Evolutionary conservation across 2,888 invertebrate species (phyloP), one percentile per base, ranked within the genome.

Genomic region (Zhuqinia jingwanae): DNA sequence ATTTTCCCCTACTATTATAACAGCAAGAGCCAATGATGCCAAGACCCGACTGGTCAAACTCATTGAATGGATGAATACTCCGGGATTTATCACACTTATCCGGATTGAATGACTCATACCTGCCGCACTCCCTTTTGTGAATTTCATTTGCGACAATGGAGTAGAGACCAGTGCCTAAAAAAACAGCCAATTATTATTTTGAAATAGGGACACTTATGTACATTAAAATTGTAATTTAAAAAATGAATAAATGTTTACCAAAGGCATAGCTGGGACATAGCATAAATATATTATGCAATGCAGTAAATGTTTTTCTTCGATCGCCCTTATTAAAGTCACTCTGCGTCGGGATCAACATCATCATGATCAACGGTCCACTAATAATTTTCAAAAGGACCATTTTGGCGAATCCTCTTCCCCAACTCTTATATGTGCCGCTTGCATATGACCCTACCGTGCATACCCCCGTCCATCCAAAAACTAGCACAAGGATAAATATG

Each of bases 211-310:
- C n/a, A n/a, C n/a, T n/a, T n/a, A n/a, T n/a, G n/a, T n/a, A n/a
- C n/a, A n/a, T n/a, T n/a, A n/a, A n/a, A n/a, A n/a, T n/a, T n/a
- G n/a, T n/a, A n/a, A n/a, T n/a, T n/a, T n/a, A 6, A 50, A 20
- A 76, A n/a, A 17, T 36, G n/a, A n/a, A n/a, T 17, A 27, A 27
- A 25, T 30, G 17, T 15, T 10, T 63, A 76, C 82, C 84, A 84
- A 77, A 68, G 17, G 76, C n/a, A 42, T 87, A 87, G 50, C 68
- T 68, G 0, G 87, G 87, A 8, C 84, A 85, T 22, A 84, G 27
- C 75, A 87, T 27, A 27, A 85, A 80, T 2, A 84, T 20, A 36
- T 80, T 84, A 47, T 84, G 75, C 10, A 76, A 1, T 0, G 15
- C n/a, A 6, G 63, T 22, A 20, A 60, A 63, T 15, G 42, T 17